Evolutionary conservation across 2,888 invertebrate species (phyloP).

Genomic region (Acanthosepion pharaonis): DNA sequence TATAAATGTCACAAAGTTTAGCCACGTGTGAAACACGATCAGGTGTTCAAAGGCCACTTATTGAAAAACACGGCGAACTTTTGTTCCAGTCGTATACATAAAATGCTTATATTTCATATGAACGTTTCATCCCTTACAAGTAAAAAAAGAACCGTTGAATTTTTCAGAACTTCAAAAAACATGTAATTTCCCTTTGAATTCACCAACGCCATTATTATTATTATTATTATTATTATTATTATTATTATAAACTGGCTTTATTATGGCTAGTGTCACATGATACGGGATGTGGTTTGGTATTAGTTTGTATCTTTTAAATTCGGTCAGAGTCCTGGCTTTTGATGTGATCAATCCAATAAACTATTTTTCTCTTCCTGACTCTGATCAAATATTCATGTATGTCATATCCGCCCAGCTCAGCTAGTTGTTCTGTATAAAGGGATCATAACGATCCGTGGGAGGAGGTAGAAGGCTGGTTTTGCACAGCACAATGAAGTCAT

Average conservation of each 20-base stretch:
- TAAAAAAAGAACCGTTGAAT: too few species aligned
- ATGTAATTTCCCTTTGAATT: too few species aligned
- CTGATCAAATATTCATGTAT: not conserved
- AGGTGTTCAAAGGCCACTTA: too few species aligned
- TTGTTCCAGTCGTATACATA: too few species aligned
- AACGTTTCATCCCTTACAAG: too few species aligned
- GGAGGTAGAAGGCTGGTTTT: not conserved
- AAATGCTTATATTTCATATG: too few species aligned
- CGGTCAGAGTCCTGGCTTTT: not conserved
- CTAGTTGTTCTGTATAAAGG: not conserved
- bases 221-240: not conserved
- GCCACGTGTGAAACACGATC: too few species aligned
- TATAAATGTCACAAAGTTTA: too few species aligned
- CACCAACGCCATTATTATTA: too few species aligned
- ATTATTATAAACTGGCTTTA: not conserved
- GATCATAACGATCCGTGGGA: not conserved
- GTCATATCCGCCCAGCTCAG: not conserved
- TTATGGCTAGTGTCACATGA: not conserved
- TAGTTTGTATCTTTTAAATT: not conserved
- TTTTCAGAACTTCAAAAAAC: too few species aligned
- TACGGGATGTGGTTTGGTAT: not conserved
- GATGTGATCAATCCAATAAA: not conserved
- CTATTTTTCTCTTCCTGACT: not conserved
- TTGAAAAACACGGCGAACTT: too few species aligned
- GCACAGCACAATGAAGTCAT: not conserved